phyloP scores from a whole-genome alignment of 2,888 invertebrate genomes.

The Drosophila nigritarsus region DNA sequence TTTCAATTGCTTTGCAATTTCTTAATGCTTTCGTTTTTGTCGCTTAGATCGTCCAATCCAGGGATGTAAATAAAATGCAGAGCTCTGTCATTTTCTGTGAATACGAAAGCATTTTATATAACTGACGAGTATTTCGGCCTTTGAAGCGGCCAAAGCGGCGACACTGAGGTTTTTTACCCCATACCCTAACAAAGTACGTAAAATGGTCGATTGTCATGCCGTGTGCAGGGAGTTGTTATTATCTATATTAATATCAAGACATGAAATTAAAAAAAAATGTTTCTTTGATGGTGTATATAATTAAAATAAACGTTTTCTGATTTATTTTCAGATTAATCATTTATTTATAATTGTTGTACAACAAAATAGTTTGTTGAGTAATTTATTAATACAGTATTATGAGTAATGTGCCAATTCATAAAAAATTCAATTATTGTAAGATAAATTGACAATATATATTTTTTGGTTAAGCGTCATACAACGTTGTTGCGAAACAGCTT shows the following conservation, averaged over 20 bases:
- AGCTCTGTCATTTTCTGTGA: conserved; percentile 69
- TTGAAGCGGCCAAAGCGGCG: conserved; percentile 55
- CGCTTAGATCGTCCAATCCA: conserved; percentile 45
- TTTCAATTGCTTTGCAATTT: conserved; percentile 76
- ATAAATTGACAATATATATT: background rate
- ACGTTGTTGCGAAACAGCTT: background rate
- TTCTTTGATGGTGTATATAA: background rate
- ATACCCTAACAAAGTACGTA: background rate
- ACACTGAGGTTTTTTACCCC: conserved; percentile 8
- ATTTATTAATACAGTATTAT: background rate
- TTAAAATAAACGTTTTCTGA: background rate
- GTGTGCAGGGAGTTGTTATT: background rate
- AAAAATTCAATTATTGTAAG: too few species aligned
- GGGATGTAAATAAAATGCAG: conserved; percentile 75
- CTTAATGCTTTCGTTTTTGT: conserved; percentile 63
- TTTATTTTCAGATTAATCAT: background rate
- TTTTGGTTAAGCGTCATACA: background rate
- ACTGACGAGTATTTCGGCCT: conserved; percentile 68
- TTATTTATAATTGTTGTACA: background rate
- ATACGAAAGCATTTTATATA: conserved; percentile 71
- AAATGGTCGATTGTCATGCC: background rate
- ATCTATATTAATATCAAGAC: background rate
- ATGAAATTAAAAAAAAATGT: background rate
- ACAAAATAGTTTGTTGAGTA: background rate
- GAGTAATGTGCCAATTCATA: background rate